Conservation (phyloP, 2,113 vertebrate genomes). For the Nothoprocta pentlandii region DNA sequence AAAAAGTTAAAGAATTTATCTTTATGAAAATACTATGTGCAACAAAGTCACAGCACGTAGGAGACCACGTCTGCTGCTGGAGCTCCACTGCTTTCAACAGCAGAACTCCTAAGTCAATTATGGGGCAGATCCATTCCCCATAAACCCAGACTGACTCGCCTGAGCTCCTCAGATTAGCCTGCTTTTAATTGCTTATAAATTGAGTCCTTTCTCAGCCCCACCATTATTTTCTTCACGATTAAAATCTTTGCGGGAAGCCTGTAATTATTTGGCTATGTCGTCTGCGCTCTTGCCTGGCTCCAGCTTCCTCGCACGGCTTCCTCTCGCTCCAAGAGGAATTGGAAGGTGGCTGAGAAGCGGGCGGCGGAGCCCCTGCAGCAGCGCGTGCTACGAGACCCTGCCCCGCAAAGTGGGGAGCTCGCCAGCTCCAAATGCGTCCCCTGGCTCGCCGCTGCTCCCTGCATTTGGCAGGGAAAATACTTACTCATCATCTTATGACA, state of each 20-base stretch:
- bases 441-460: not conserved
- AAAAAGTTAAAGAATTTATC: not conserved
- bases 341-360: not conserved
- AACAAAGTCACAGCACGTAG: not conserved
- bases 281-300: not conserved
- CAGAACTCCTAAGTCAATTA: not conserved
- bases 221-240: not conserved
- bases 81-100: accelerated
- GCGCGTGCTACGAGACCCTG: not conserved
- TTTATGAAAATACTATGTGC: not conserved
- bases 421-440: not conserved
- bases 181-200: not conserved
- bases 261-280: not conserved
- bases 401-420: not conserved
- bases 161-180: not conserved
- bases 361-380: not conserved
- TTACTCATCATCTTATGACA: constrained; percentile 51
- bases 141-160: not conserved
- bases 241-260: not conserved
- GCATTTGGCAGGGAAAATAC: constrained; percentile 52
- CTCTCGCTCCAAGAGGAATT: not conserved
- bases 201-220: not conserved
- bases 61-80: not conserved
- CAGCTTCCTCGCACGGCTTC: not conserved
- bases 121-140: accelerated